These are phyloP conservation scores for Odobenus rosmarus DNA, from an alignment of 2,113 vertebrate genomes.

Conservation along the genomic window DNA sequence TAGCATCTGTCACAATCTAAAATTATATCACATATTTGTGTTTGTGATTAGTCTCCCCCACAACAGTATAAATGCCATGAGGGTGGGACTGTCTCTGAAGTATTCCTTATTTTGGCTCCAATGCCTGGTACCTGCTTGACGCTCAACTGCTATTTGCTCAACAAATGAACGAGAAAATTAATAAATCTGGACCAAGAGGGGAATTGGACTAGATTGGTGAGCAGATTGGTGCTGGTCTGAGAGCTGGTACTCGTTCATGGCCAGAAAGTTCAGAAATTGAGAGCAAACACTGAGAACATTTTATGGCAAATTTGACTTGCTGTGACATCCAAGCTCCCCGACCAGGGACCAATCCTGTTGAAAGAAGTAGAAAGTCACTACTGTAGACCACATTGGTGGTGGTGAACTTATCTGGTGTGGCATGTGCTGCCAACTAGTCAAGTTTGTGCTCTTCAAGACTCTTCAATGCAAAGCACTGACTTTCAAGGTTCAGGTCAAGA, in stretches of 20 bases:
- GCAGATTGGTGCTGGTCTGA: not conserved
- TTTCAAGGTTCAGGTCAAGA: not conserved
- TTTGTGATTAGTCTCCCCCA: not conserved
- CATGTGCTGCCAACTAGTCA: accelerated
- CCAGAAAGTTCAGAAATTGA: not conserved
- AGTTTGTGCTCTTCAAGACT: not conserved
- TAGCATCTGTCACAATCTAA: not conserved
- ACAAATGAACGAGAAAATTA: not conserved
- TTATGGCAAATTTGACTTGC: too few species aligned
- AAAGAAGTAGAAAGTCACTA: not conserved
- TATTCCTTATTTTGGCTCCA: not conserved
- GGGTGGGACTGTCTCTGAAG: not conserved
- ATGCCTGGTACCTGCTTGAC: not conserved
- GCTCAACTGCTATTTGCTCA: not conserved
- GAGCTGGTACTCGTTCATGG: not conserved
- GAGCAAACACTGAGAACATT: not conserved
- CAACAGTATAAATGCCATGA: not conserved
- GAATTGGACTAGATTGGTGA: not conserved
- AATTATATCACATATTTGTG: not conserved
- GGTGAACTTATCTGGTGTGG: not conserved
- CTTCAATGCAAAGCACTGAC: not conserved
- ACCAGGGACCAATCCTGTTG: not conserved
- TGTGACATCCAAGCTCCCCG: not conserved
- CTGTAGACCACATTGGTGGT: not conserved
- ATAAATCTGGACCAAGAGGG: not conserved